Conservation (phyloP, 1,140 invertebrate species). For the Rhopalosiphum padi region DNA sequence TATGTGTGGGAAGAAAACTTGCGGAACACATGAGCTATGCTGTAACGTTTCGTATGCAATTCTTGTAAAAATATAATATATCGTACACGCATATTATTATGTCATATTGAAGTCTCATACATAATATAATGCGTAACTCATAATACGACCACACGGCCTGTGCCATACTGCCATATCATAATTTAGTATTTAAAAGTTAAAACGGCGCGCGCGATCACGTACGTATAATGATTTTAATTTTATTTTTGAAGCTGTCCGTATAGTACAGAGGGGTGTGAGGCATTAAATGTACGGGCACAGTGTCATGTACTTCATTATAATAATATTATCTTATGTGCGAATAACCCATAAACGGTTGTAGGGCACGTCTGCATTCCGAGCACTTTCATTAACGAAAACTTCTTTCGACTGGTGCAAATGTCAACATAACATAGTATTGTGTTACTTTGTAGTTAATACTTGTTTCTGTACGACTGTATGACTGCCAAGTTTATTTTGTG, state of each 20-base stretch:
- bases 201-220: not conserved
- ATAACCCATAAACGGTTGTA: not conserved
- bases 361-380: not conserved
- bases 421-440: not conserved
- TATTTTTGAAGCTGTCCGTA: not conserved
- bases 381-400: constrained; percentile 21
- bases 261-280: not conserved
- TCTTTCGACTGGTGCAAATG: not conserved
- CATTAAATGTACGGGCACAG: not conserved
- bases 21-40: not conserved
- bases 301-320: not conserved
- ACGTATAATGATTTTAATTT: not conserved
- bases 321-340: not conserved
- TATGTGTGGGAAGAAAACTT: not conserved
- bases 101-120: not conserved
- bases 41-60: not conserved
- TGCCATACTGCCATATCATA: not conserved
- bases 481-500: not conserved
- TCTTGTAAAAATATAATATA: not conserved
- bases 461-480: not conserved
- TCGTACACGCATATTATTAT: not conserved
- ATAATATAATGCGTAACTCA: not conserved
- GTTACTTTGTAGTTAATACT: not conserved
- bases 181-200: not conserved
- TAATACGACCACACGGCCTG: not conserved